phyloP scores from a whole-genome alignment of 2,888 invertebrate species.

The Aricia artaxerxes region DNA sequence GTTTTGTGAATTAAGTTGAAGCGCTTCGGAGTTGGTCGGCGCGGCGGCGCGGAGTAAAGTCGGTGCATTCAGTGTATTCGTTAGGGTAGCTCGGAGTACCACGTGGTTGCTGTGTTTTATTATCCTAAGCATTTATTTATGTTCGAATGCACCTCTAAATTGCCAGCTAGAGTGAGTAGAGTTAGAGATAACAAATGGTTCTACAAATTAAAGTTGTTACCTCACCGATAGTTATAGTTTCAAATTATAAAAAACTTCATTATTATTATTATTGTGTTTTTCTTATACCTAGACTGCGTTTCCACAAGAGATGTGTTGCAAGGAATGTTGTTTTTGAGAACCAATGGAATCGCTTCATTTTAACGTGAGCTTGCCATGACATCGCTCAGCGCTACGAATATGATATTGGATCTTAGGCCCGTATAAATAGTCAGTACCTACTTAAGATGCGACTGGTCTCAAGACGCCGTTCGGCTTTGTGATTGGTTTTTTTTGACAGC shows the following conservation, averaged over 20 bases:
- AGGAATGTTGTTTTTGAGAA: no score
- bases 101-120: constrained; percentile 18
- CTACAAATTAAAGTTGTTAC: constrained; percentile 71
- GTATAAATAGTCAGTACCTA: no score
- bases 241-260: constrained; percentile 61
- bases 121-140: constrained; percentile 36
- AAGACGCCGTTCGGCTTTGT: no score
- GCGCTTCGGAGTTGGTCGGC: constrained; percentile 1
- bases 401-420: no score
- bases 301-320: no score
- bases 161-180: constrained; percentile 69
- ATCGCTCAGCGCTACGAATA: no score
- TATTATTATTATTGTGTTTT: constrained; percentile 30
- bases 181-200: constrained; percentile 64
- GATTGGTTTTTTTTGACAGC: no score
- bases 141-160: constrained; percentile 62
- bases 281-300: not conserved
- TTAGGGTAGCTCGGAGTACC: constrained; percentile 9
- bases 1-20: not conserved
- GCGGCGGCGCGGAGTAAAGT: constrained; percentile 1
- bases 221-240: constrained; percentile 79
- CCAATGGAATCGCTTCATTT: no score
- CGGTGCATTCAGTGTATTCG: constrained; percentile 25
- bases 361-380: no score
- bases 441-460: no score